These are phyloP conservation scores for Hirudinaria manillensis DNA, from an alignment of 2,888 invertebrate genomes.

Conservation along the genomic window DNA sequence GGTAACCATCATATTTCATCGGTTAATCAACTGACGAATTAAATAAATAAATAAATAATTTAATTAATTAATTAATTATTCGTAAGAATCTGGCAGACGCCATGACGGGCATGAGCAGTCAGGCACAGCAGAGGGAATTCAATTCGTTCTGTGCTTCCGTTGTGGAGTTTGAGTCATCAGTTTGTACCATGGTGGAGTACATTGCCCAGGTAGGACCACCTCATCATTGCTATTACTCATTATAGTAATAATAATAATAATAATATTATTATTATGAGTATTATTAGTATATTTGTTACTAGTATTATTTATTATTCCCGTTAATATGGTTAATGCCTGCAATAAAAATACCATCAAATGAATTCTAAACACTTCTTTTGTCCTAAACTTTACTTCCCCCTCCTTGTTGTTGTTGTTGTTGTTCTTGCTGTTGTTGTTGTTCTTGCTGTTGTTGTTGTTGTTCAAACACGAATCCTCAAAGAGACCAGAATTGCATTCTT, in stretches of 20 bases:
- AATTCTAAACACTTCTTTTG: too few species aligned
- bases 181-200: conserved; percentile 84
- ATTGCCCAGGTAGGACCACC: conserved; percentile 67
- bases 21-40: not conserved
- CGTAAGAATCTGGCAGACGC: conserved; percentile 60
- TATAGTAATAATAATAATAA: too few species aligned
- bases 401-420: not conserved
- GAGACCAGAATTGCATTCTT: not conserved
- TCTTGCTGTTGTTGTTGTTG: not conserved
- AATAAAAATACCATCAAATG: too few species aligned
- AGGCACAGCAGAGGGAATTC: conserved; percentile 77
- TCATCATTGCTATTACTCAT: not conserved
- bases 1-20: too few species aligned
- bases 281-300: too few species aligned
- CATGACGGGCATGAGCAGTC: conserved; percentile 82
- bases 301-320: too few species aligned
- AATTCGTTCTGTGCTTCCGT: conserved; percentile 79
- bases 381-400: too few species aligned
- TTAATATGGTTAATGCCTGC: too few species aligned
- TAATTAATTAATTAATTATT: not conserved
- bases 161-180: conserved; percentile 74
- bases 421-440: not conserved
- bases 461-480: not conserved
- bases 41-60: not conserved
- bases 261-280: too few species aligned